These are phyloP conservation scores for Oncorhynchus nerka DNA, from an alignment of 2,113 vertebrate genomes.

Conservation along the genomic window DNA sequence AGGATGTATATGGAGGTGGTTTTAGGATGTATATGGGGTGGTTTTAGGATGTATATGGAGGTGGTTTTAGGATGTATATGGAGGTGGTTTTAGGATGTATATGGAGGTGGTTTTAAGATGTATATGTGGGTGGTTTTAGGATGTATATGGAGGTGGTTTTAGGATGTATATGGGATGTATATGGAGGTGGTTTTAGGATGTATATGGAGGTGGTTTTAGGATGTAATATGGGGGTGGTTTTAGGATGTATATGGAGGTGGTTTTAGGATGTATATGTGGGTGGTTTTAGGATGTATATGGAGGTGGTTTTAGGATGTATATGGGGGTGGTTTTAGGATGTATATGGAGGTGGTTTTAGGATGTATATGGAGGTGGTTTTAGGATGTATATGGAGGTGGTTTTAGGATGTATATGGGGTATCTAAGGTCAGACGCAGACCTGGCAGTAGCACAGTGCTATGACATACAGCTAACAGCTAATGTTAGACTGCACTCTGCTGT, in stretches of 20 bases:
- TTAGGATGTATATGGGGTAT: not conserved
- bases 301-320: not conserved
- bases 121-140: too few relatives aligned
- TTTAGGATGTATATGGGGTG: not conserved
- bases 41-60: not conserved
- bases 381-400: not conserved
- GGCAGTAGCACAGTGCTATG: too few relatives aligned
- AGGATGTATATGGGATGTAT: not conserved
- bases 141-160: not conserved
- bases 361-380: not conserved
- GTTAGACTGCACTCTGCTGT: slow-evolving; percentile 1
- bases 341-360: not conserved
- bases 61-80: too few relatives aligned
- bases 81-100: too few relatives aligned
- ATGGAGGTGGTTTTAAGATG: too few relatives aligned
- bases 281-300: not conserved
- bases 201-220: not conserved
- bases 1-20: not conserved
- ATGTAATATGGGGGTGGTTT: not conserved
- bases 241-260: not conserved
- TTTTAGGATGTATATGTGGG: not conserved
- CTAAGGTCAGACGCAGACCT: not conserved
- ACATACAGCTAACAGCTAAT: too few relatives aligned
- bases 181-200: not conserved
- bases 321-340: not conserved